A percentile compares a stretch with the other conserved stretches of the same genome.
These are phyloP conservation scores for Melanitta fusca DNA, from an alignment of 2,797 vertebrate genomes.

Conservation along the genomic window DNA sequence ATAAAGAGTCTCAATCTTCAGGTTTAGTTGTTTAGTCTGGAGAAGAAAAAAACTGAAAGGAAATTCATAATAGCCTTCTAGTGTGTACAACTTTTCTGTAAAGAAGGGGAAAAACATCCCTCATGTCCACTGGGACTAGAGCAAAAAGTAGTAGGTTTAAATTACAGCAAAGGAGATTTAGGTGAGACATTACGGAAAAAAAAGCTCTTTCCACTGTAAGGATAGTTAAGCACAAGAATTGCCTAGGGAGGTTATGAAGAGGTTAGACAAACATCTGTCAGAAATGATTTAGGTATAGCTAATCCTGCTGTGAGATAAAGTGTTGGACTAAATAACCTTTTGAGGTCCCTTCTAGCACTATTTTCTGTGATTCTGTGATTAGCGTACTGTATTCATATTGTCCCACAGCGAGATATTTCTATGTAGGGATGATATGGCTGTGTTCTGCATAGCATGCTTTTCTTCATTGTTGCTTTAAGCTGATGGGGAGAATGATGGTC, in stretches of 20 bases:
- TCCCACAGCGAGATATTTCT: background rate
- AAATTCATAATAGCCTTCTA: slow-evolving; percentile 46
- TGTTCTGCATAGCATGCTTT: background rate
- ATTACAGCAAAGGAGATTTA: slow-evolving; percentile 70
- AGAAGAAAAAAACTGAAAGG: background rate
- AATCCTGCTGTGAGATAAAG: slow-evolving; percentile 66
- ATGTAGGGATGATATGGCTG: background rate
- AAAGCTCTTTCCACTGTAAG: slow-evolving; percentile 65
- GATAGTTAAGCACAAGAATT: slow-evolving; percentile 72
- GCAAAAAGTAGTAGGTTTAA: slow-evolving; percentile 59
- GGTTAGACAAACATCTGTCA: slow-evolving; percentile 76
- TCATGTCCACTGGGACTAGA: slow-evolving; percentile 53
- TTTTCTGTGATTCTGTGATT: slow-evolving; percentile 47
- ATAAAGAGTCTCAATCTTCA: slow-evolving; percentile 48
- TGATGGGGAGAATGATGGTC: background rate
- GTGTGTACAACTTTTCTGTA: slow-evolving; percentile 29
- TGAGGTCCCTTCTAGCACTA: slow-evolving; percentile 46
- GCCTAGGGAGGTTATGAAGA: slow-evolving; percentile 73
- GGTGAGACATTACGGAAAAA: slow-evolving; percentile 63
- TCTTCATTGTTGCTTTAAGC: background rate
- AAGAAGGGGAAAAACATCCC: slow-evolving; percentile 56
- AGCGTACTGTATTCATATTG: background rate
- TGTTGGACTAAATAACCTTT: slow-evolving; percentile 66
- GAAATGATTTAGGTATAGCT: slow-evolving; percentile 69
- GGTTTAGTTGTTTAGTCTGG: slow-evolving; percentile 52